Evolutionary conservation across 2,113 vertebrate genomes (phyloP).

Genomic region (Diphyllodes magnificus): DNA sequence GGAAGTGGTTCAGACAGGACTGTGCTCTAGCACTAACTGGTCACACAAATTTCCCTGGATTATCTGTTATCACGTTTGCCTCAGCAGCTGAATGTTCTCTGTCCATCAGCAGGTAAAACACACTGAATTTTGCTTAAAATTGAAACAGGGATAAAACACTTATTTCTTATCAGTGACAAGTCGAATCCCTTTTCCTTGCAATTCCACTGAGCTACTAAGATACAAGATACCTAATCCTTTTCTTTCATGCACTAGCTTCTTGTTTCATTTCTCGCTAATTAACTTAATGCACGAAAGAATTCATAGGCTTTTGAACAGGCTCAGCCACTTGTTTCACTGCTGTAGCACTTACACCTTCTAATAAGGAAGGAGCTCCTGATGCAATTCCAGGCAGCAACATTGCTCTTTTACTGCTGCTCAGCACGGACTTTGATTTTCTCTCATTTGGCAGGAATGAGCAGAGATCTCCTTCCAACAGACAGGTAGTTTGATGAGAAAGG

Average conservation of each 20-base stretch:
- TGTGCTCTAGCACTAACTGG: neutral
- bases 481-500: neutral
- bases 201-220: neutral
- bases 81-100: neutral
- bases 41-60: neutral
- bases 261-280: constrained; percentile 37
- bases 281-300: constrained; percentile 38
- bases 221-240: neutral
- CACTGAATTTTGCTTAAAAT: neutral
- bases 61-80: neutral
- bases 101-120: neutral
- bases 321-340: neutral
- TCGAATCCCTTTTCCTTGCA: neutral
- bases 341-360: neutral
- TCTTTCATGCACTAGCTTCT: neutral
- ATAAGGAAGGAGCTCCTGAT: neutral
- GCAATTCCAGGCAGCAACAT: neutral
- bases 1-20: neutral
- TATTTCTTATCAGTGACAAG: neutral
- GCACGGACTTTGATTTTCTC: neutral
- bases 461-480: neutral
- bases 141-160: neutral
- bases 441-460: neutral
- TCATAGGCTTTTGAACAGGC: neutral
- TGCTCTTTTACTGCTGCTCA: neutral